Evolutionary conservation across 2,888 invertebrate genomes (phyloP).

Genomic region (Selenia dentaria): DNA sequence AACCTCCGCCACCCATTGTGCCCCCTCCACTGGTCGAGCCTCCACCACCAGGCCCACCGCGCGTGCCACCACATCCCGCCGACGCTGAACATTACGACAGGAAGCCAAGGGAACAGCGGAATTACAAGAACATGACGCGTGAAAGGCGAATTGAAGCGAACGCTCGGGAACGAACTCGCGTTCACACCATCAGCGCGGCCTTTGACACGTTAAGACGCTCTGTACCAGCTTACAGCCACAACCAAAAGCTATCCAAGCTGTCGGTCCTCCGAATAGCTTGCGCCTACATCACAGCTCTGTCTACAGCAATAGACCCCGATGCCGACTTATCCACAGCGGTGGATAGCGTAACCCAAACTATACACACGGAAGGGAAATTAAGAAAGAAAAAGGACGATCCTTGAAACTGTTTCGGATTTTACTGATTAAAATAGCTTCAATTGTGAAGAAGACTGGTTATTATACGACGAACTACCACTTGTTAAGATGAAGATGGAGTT

Average conservation of each 20-base stretch:
- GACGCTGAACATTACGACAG: slow-evolving; percentile 85
- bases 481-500: too few relatives aligned
- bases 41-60: slow-evolving; percentile 57
- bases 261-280: slow-evolving; percentile 97
- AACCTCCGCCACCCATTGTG: slow-evolving; percentile 56
- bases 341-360: slow-evolving; percentile 94
- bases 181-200: slow-evolving; percentile 98
- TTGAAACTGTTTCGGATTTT: slow-evolving; percentile 40
- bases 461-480: background rate
- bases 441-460: slow-evolving; percentile 7
- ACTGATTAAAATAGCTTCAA: slow-evolving; percentile 9
- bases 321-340: slow-evolving; percentile 91
- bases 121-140: slow-evolving; percentile 98
- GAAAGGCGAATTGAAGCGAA: slow-evolving; percentile 97
- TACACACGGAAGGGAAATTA: slow-evolving; percentile 95
- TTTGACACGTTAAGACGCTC: slow-evolving; percentile 94
- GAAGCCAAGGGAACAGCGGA: slow-evolving; percentile 88
- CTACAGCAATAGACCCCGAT: slow-evolving; percentile 89
- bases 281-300: slow-evolving; percentile 95
- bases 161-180: slow-evolving; percentile 95
- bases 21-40: slow-evolving; percentile 42
- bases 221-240: slow-evolving; percentile 96
- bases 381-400: slow-evolving; percentile 93
- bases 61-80: slow-evolving; percentile 83
- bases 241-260: slow-evolving; percentile 96